phyloP scores from a whole-genome alignment of 2,888 invertebrate genomes.

The Ditula angustiorana region DNA sequence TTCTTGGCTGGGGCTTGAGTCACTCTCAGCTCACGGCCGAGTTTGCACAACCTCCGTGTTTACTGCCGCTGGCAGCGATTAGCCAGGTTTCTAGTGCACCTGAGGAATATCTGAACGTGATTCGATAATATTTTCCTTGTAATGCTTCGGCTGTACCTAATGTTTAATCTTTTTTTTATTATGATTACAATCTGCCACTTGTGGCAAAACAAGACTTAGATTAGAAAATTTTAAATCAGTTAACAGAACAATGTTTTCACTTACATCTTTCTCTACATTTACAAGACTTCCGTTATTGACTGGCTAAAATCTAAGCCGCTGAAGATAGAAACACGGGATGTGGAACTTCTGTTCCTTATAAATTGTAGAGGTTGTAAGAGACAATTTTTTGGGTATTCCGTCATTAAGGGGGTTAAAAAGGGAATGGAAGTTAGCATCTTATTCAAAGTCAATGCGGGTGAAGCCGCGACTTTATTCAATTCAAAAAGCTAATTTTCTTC shows the following conservation, averaged over 20 bases:
- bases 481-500: too few relatives aligned
- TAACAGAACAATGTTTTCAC: not conserved
- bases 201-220: not conserved
- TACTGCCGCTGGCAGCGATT: not conserved
- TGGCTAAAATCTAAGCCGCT: too few relatives aligned
- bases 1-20: constrained; percentile 4
- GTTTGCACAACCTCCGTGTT: not conserved
- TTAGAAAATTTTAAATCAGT: not conserved
- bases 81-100: constrained; percentile 12
- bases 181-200: not conserved
- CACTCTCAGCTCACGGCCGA: not conserved
- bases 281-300: too few relatives aligned
- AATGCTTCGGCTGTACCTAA: not conserved
- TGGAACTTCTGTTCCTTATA: too few relatives aligned
- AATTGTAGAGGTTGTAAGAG: too few relatives aligned
- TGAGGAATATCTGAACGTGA: constrained; percentile 5
- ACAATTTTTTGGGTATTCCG: too few relatives aligned
- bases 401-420: too few relatives aligned
- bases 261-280: too few relatives aligned
- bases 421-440: too few relatives aligned
- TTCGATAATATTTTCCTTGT: not conserved
- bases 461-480: too few relatives aligned
- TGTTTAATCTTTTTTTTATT: not conserved
- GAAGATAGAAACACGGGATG: too few relatives aligned
- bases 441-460: too few relatives aligned